Conservation (phyloP, 2,888 invertebrate species). For the Frankliniella intonsa region DNA sequence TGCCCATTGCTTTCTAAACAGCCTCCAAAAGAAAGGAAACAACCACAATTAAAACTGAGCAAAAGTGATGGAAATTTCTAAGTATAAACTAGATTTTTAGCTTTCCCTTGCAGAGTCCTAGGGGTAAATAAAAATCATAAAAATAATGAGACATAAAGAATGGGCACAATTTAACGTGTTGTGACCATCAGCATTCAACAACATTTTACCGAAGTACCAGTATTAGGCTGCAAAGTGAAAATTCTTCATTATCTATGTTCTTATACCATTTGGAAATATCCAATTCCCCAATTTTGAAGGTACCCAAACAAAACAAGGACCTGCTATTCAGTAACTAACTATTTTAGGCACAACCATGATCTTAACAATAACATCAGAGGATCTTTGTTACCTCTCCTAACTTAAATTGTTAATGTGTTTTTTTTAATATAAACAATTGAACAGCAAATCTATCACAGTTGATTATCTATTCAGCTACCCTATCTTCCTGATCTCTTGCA, state of each 20-base stretch:
- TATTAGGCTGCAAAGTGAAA: neutral
- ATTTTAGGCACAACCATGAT: slow-evolving; percentile 18
- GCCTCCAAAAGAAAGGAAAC: neutral
- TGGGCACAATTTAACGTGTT: too few species aligned
- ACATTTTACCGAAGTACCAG: too few species aligned
- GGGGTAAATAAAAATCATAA: neutral
- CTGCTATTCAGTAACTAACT: neutral
- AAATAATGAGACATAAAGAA: neutral
- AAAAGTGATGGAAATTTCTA: neutral
- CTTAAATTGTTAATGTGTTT: neutral
- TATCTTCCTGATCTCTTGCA: too few species aligned
- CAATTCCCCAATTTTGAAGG: neutral
- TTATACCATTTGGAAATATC: neutral
- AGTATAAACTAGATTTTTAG: neutral
- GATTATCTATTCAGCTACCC: slow-evolving; percentile 7
- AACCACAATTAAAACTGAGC: slow-evolving; percentile 9
- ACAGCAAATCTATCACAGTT: slow-evolving; percentile 21
- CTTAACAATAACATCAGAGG: neutral
- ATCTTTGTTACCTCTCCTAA: neutral
- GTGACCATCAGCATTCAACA: too few species aligned
- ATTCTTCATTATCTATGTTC: neutral
- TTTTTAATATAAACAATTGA: neutral
- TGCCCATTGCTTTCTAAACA: neutral
- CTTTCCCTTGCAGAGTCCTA: neutral
- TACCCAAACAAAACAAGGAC: neutral